These are phyloP conservation scores for Pseudomyrmex sp. DNA, from an alignment of 1,140 invertebrate genomes.

Conservation along the genomic window DNA sequence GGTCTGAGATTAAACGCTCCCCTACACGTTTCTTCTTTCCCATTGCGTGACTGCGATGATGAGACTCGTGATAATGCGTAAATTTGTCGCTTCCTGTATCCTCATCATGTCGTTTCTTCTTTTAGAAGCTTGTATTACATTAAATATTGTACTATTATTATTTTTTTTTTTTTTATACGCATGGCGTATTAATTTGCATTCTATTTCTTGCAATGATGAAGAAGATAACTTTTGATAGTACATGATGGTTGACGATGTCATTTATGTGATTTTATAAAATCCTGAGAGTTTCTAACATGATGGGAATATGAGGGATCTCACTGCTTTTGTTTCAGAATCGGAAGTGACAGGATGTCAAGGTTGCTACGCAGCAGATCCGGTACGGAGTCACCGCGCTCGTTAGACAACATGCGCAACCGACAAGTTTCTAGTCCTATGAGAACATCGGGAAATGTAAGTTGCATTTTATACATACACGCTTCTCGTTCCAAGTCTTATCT, in stretches of 20 bases:
- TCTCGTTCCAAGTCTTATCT: background rate
- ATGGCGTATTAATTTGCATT: no score
- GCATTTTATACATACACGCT: background rate
- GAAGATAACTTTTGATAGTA: no score
- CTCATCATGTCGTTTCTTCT: background rate
- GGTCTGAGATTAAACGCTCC: background rate
- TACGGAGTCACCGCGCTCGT: constrained; percentile 82
- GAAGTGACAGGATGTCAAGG: constrained; percentile 78
- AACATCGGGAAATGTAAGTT: constrained; percentile 83
- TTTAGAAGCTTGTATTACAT: background rate
- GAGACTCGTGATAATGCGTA: constrained; percentile 14
- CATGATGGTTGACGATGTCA: no score
- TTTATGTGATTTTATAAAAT: background rate
- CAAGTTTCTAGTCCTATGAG: constrained; percentile 83
- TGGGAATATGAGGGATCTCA: background rate
- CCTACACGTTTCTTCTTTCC: background rate
- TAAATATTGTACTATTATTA: no score
- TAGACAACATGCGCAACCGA: constrained; percentile 78
- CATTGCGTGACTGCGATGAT: constrained; percentile 30
- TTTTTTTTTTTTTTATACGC: no score
- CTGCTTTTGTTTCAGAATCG: constrained; percentile 76
- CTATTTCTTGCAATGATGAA: no score
- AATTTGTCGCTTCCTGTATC: background rate
- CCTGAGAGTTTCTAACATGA: background rate
- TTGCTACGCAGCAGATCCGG: constrained; percentile 81